Percentiles rank a stretch among this genome's conserved stretches.
These are phyloP conservation scores for Sclerurus mexicanus DNA, from an alignment of 2,113 vertebrate species.

Conservation along the genomic window DNA sequence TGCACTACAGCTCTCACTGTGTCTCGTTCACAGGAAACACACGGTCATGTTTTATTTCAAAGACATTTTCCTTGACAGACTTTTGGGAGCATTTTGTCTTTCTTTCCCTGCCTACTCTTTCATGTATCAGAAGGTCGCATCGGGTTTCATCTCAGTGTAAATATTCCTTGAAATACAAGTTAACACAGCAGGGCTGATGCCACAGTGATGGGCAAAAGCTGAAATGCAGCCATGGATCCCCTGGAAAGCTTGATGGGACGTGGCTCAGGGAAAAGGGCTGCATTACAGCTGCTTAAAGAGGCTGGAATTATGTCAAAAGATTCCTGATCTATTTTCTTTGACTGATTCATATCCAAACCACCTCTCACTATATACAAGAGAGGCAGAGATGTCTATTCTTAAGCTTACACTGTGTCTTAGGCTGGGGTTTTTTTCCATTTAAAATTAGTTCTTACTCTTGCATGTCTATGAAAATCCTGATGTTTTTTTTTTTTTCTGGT, in stretches of 20 bases:
- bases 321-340: neutral
- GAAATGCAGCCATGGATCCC: neutral
- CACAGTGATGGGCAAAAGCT: neutral
- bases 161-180: neutral
- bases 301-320: neutral
- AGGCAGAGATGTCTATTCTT: neutral
- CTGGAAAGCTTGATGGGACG: neutral
- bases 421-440: neutral
- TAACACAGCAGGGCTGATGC: neutral
- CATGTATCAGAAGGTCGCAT: neutral
- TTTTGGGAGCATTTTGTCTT: neutral
- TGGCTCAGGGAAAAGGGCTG: neutral
- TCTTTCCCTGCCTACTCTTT: neutral
- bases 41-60: neutral
- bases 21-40: neutral
- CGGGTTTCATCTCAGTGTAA: neutral
- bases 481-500: rapidly evolving
- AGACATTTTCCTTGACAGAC: neutral
- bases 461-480: neutral
- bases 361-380: neutral
- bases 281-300: neutral
- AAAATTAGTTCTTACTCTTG: neutral
- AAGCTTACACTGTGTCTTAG: neutral
- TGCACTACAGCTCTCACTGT: neutral
- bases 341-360: neutral